Evolutionary conservation across 2,113 vertebrate species (phyloP), one percentile per base, ranked within the genome.

Genomic region (Mustela lutreola): DNA sequence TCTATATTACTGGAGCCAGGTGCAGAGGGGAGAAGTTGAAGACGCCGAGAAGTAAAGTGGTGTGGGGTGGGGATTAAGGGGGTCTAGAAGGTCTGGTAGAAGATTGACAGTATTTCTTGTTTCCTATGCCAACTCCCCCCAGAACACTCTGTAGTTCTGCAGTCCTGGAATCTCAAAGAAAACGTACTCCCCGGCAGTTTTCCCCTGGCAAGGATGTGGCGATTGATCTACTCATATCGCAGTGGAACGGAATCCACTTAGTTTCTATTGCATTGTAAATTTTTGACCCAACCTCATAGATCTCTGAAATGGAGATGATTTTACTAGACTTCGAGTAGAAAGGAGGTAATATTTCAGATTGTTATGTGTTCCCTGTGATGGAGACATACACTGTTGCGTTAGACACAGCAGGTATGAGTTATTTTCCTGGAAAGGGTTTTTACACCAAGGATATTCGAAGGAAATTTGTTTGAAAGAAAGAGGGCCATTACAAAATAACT

Each of bases 271-370:
- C 83, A 75, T 93, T 94, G 85, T 18, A 91, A 45, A 91, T 58
- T 91, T 96, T 96, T 80, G 53, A 96, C 78, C 78, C 39, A 93
- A 33, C 7, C 45, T 95, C 45, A 85, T 78, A 82, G 78, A 96
- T 91, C 45, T 95, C 80, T 88, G 39, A 45, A 75, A 67, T 89
- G n/a, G 36, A 90, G 65, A 70, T 97, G 73, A 95, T 71, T 97
- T 88, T 92, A 95, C 50, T 56, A 86, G 80, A 79, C 58, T 83
- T 89, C 53, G 87, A 83, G 83, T 36, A 93, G 50, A 83, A 89
- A 89, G 56, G n/a, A 87, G 89, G 36, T 36, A 89, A 42, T 87
- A 92, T 94, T 95, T 97, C 80, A 89, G 16, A 86, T n/a, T 67
- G 24, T 78, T 93, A 83, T 85, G 81, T 50, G 14, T 33, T 87